phyloP scores from a whole-genome alignment of 1,140 invertebrate genomes.

The Planococcus citri region DNA sequence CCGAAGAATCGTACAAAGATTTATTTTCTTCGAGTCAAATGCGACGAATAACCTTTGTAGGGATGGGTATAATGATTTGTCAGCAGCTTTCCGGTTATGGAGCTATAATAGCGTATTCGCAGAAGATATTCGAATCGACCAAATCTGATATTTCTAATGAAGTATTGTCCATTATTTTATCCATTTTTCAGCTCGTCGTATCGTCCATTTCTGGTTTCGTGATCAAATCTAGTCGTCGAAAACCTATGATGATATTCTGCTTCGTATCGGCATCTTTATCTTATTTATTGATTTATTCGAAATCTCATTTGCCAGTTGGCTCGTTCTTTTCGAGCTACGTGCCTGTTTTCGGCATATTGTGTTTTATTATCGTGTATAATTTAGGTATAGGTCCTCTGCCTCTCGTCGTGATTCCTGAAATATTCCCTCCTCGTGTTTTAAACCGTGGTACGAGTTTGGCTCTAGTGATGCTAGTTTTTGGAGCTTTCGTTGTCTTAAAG shows the following conservation, averaged over 20 bases:
- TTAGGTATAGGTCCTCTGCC: constrained; percentile 40
- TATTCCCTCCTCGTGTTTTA: constrained; percentile 36
- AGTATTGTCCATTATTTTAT: constrained; percentile 56
- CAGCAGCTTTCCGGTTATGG: constrained; percentile 78
- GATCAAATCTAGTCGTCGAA: constrained; percentile 61
- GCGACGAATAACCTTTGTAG: constrained; percentile 52
- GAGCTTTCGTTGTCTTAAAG: not conserved
- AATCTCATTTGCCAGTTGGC: constrained; percentile 19
- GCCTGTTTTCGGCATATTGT: not conserved
- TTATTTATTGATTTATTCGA: not conserved
- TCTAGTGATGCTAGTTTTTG: not conserved
- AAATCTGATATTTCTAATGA: constrained; percentile 41
- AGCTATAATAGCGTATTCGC: constrained; percentile 66
- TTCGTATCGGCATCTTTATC: constrained; percentile 42
- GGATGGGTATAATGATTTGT: constrained; percentile 63
- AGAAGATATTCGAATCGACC: constrained; percentile 53
- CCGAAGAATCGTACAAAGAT: not conserved
- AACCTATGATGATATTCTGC: constrained; percentile 52
- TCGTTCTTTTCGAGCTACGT: constrained; percentile 25
- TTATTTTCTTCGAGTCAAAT: not conserved
- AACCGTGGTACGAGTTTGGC: not conserved
- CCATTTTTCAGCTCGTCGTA: constrained; percentile 51
- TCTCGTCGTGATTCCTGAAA: constrained; percentile 46
- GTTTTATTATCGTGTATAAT: constrained; percentile 37
- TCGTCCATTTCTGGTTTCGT: constrained; percentile 52